Evolutionary conservation across 2,888 invertebrate genomes (phyloP), one percentile per base, ranked within the genome.

Genomic region (Andrena haemorrhoa): DNA sequence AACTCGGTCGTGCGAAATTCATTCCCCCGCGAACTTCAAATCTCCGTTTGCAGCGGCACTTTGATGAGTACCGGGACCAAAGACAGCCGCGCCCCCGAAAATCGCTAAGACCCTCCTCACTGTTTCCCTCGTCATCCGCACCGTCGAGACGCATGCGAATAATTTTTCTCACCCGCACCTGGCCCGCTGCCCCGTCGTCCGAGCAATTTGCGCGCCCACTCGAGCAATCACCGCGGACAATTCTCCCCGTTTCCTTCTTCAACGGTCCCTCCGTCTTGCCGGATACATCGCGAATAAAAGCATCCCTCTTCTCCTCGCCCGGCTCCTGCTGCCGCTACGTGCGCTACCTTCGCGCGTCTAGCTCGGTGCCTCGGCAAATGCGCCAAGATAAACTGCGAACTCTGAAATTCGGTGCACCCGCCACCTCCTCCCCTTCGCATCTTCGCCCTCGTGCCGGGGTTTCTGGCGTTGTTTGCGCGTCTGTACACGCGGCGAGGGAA

Each of bases 311-410:
- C 56, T 56, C 72, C 72, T 79, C 63, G 78, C 73, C 63, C 60
- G 71, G 47, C 47, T 58, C 29, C 68, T 69, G 79, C 58, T 58
- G 12, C 58, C 71, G 10, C 35, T 16, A 12, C 33, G 51, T 26
- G n/a, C 35, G 12, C 60, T 20, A 51, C 41, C 33, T 29, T 10
- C 31, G 33, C 10, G 16, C 35, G 58, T 56, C 79, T 84, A 74
- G 47, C 81, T 70, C n/a, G 56, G 75, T 79, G 76, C 69, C 79
- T 68, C 79, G 73, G 86, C 82, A 79, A 88, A 86, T 80, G 88
- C 86, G 70, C 76, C 88, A 88, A 89, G 88, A 89, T 89, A 89
- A 89, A 89, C 88, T 88, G 86, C 83, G 66, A 86, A 84, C 84
- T 85, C 83, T 69, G 83, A 89, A 89, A 89, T 87, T 89, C 86